A percentile compares a stretch with the other conserved stretches of the same genome.
Conservation (phyloP, 35 echinoderm and acorn worm species). For the Heliocidaris tuberculata region DNA sequence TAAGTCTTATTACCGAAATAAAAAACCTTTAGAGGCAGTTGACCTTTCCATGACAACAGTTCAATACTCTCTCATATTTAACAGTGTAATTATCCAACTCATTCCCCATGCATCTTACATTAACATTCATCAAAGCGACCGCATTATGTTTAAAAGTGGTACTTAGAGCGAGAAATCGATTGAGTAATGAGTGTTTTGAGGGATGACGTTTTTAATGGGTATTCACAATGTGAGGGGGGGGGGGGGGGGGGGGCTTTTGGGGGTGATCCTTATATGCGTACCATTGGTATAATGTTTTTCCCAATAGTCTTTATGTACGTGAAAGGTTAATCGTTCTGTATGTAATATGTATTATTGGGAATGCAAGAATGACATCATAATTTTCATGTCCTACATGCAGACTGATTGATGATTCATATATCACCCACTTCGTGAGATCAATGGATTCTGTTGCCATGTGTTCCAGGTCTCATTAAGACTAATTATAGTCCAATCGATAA, state of each 20-base stretch:
- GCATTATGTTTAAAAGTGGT: background rate
- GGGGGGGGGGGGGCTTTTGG: no score
- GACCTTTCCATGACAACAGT: background rate
- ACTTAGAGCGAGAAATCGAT: background rate
- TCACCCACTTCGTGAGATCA: background rate
- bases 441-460: background rate
- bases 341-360: background rate
- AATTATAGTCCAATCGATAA: background rate
- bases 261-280: no score
- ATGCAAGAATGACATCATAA: no score
- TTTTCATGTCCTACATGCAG: no score
- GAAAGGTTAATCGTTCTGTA: no score
- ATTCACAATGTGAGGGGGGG: background rate
- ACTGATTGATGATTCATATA: no score
- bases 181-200: background rate
- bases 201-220: background rate
- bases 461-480: background rate
- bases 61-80: background rate
- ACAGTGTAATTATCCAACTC: background rate
- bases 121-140: background rate
- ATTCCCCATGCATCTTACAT: background rate
- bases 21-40: background rate
- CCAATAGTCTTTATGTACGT: no score
- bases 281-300: no score
- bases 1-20: background rate